These are phyloP conservation scores for Lutraria rhynchaena DNA, from an alignment of 1,140 invertebrate species.

Conservation along the genomic window DNA sequence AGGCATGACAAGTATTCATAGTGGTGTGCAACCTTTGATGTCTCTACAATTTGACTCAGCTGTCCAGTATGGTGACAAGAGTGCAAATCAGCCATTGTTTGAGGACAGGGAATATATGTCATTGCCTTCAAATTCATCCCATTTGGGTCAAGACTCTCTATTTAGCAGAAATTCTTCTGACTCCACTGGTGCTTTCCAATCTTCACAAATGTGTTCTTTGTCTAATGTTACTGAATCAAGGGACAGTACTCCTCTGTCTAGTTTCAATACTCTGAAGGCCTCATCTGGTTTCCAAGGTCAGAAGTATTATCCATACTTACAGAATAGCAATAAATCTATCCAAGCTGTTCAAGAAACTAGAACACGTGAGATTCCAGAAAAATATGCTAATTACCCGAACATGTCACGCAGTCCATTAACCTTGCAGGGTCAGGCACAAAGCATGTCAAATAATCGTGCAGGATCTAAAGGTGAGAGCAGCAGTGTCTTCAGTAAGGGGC, in stretches of 20 bases:
- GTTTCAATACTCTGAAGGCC: too few relatives aligned
- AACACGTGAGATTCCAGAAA: slow-evolving; percentile 25
- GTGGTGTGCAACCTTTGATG: not conserved
- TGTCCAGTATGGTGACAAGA: too few relatives aligned
- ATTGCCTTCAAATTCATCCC: too few relatives aligned
- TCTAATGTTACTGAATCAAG: too few relatives aligned
- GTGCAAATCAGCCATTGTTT: too few relatives aligned
- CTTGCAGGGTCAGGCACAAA: slow-evolving; percentile 17
- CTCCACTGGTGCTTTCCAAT: too few relatives aligned
- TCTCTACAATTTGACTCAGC: slow-evolving; percentile 8
- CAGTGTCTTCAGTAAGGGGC: slow-evolving; percentile 32
- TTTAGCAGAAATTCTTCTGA: too few relatives aligned
- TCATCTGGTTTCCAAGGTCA: too few relatives aligned
- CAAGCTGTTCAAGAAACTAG: not conserved
- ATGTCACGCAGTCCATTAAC: not conserved
- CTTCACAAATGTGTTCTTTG: too few relatives aligned
- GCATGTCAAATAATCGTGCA: not conserved
- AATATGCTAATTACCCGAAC: slow-evolving; percentile 57
- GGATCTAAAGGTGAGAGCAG: not conserved
- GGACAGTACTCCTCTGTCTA: too few relatives aligned
- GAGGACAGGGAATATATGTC: too few relatives aligned
- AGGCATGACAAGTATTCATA: not conserved
- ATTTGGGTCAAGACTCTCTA: too few relatives aligned
- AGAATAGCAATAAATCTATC: not conserved
- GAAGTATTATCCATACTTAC: not conserved